Conservation (phyloP, 1,140 invertebrate species). For the Apis cerana region DNA sequence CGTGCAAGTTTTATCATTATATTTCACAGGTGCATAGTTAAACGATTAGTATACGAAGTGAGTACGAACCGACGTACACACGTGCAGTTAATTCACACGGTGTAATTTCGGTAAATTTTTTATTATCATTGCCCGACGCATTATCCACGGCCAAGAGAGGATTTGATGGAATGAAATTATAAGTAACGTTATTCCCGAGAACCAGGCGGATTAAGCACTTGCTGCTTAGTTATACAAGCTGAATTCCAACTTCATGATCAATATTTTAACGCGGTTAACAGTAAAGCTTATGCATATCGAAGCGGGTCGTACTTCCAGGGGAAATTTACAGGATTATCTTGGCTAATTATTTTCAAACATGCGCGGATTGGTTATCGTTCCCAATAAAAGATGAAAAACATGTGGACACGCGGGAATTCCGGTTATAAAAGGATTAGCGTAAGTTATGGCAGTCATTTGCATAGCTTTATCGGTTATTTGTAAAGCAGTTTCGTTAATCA, state of each 20-base stretch:
- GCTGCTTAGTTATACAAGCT: slow-evolving; percentile 1
- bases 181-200: neutral
- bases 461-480: neutral
- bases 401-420: neutral
- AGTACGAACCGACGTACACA: neutral
- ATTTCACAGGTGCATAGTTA: neutral
- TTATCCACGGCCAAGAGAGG: neutral
- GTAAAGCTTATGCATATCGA: slow-evolving; percentile 18
- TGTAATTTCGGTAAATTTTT: neutral
- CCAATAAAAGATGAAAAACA: slow-evolving; percentile 24
- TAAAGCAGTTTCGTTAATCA: neutral
- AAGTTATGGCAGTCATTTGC: neutral
- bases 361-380: slow-evolving; percentile 24
- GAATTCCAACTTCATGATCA: slow-evolving; percentile 7
- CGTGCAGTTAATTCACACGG: neutral
- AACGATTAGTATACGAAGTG: neutral
- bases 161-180: slow-evolving; percentile 5
- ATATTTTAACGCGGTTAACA: slow-evolving; percentile 26
- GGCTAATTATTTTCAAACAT: slow-evolving; percentile 47
- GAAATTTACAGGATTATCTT: slow-evolving; percentile 28
- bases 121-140: neutral
- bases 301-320: slow-evolving; percentile 11
- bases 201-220: neutral
- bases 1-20: no score
- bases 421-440: neutral